Base-by-base conservation (phyloP, 2,113 vertebrate genomes). In the Cnemophilus loriae region DNA sequence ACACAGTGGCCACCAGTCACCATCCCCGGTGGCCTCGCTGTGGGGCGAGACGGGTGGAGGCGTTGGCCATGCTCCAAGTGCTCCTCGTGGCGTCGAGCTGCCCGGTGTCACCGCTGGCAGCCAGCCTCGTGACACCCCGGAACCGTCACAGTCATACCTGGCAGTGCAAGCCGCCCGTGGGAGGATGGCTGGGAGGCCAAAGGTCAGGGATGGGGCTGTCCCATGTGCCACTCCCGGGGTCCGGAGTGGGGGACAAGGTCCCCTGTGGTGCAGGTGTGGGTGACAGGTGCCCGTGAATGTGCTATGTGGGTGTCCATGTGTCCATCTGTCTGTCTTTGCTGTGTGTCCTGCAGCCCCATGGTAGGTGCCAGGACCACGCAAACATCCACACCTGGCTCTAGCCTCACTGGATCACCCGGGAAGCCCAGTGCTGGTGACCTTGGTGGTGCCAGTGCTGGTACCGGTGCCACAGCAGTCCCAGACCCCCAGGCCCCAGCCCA, bases 241-340 rank as follows among this genome's bases (percentile, higher is more conserved):
- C 20, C 3, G 10, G 27, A 35, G 27, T 2, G 4, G 15, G 37
- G 70, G 30, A 47, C 7, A 5, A 49, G 32, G 49, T 63, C 20
- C 16, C 30, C 21, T 13, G 59, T 0, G 1, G 39, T 10, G 30
- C 61, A 16, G 46, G 17, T 1, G 24, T 24, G 61, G 26, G 22
- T 3, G 19, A 22, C 0, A 6, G 1, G 4, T 13, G 42, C 6
- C 52, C 0, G 2, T 11, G 44, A 9, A 32, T 27, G 30, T 28
- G 76, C 32, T 0, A 0, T 27, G 21, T 12, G 73, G 35, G 44
- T 50, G 44, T 32, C 59, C 26, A 3, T 3, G 3, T 32, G 35
- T 27, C 30, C 1, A 17, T 30, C 20, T 2, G 4, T 53, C 67
- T 37, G 87, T 39, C 69, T 75, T 70, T 77, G 75, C 49, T 4